Percentiles rank a stretch among this genome's conserved stretches.
These are phyloP conservation scores for Drosophila persimilis DNA, from an alignment of 1,140 invertebrate species.

Conservation along the genomic window DNA sequence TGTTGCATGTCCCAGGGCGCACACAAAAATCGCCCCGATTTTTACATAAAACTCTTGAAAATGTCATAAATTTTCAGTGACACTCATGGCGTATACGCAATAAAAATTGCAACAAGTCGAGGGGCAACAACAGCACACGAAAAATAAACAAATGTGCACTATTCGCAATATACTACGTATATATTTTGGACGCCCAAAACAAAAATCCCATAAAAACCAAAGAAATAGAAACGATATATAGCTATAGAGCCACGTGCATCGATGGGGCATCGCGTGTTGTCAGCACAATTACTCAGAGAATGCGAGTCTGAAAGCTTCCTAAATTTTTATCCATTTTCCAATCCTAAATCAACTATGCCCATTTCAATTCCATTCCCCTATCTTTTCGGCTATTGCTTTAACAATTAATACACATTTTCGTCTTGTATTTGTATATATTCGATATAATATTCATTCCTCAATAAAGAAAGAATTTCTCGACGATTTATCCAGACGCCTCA, in stretches of 20 bases:
- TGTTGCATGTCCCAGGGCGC: background rate
- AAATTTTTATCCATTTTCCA: too few species aligned
- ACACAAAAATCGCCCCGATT: conserved; percentile 29
- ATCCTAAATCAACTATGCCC: too few species aligned
- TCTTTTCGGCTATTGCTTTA: too few species aligned
- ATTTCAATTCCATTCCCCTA: too few species aligned
- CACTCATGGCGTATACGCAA: conserved; percentile 61
- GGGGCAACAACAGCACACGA: background rate
- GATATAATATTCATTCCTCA: too few species aligned
- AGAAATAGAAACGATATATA: conserved; percentile 25
- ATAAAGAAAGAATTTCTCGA: too few species aligned
- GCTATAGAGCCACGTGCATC: conserved; percentile 18
- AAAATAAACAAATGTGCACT: conserved; percentile 14
- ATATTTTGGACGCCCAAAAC: conserved; percentile 27
- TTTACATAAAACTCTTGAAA: conserved; percentile 34
- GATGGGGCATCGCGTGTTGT: conserved; percentile 35
- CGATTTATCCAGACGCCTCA: too few species aligned
- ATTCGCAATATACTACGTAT: background rate
- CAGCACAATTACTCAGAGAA: conserved; percentile 14
- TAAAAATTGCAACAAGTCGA: conserved; percentile 36
- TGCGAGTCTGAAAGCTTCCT: background rate
- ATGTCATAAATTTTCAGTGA: conserved; percentile 51
- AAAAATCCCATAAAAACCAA: conserved; percentile 23
- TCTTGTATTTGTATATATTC: too few species aligned
- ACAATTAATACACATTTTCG: too few species aligned